Conservation (phyloP, 2,888 invertebrate genomes). For the Tetramorium bicarinatum region DNA sequence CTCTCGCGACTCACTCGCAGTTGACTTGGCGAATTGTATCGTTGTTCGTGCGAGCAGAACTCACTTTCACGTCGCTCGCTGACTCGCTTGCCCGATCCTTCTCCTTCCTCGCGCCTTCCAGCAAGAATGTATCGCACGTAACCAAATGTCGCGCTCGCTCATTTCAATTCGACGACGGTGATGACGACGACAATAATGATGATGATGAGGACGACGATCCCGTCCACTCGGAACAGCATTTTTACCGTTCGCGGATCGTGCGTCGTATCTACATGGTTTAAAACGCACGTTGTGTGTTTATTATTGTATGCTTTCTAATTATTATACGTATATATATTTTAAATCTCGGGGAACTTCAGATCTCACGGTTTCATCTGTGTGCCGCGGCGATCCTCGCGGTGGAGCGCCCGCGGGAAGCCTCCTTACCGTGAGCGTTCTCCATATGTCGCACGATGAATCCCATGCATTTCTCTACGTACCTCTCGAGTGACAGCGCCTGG, state of each 20-base stretch:
- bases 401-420: neutral
- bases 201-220: neutral
- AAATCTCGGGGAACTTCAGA: neutral
- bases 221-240: neutral
- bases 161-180: neutral
- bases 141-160: slow-evolving; percentile 39
- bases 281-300: neutral
- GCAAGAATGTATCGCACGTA: slow-evolving; percentile 43
- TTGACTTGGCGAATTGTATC: slow-evolving; percentile 33
- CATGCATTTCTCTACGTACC: slow-evolving; percentile 55
- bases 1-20: slow-evolving; percentile 18
- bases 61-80: slow-evolving; percentile 44
- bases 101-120: slow-evolving; percentile 36
- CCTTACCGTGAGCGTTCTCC: neutral
- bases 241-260: neutral
- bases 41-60: slow-evolving; percentile 30
- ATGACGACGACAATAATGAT: neutral
- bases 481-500: slow-evolving; percentile 66
- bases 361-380: neutral
- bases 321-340: neutral
- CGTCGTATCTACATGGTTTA: neutral
- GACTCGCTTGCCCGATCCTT: slow-evolving; percentile 27
- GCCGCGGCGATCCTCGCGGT: neutral
- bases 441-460: slow-evolving; percentile 23
- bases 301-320: too few species aligned